phyloP scores from a whole-genome alignment of 2,113 vertebrate genomes.

The Chaetorhynchus papuensis region DNA sequence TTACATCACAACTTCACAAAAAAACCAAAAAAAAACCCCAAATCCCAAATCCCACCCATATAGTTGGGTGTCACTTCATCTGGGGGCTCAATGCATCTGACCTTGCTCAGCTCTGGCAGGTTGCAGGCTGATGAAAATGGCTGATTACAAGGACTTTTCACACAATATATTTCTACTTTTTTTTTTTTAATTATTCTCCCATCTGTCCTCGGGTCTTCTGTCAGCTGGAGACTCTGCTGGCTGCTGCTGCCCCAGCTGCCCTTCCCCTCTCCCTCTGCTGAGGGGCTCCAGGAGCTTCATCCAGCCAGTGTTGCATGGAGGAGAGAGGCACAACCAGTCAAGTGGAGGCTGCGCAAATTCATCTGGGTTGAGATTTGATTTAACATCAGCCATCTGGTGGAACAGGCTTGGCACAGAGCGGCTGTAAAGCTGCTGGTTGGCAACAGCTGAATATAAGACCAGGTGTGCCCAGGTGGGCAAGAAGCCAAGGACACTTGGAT shows the following conservation, averaged over 20 bases:
- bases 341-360: background rate
- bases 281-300: background rate
- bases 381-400: background rate
- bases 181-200: background rate
- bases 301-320: rapidly evolving
- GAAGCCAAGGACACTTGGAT: no score
- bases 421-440: background rate
- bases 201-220: background rate
- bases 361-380: background rate
- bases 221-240: background rate
- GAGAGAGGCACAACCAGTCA: background rate
- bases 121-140: background rate
- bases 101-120: background rate
- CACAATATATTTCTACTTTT: background rate
- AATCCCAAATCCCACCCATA: background rate
- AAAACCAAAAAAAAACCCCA: background rate
- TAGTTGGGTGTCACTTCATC: background rate
- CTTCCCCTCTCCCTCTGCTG: background rate
- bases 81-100: background rate
- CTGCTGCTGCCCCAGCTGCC: background rate
- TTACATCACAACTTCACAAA: background rate
- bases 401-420: background rate
- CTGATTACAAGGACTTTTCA: background rate
- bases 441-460: background rate
- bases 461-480: background rate